Evolutionary conservation across 2,888 invertebrate species (phyloP), one percentile per base, ranked within the genome.

Genomic region (Limnephilus rhombicus): DNA sequence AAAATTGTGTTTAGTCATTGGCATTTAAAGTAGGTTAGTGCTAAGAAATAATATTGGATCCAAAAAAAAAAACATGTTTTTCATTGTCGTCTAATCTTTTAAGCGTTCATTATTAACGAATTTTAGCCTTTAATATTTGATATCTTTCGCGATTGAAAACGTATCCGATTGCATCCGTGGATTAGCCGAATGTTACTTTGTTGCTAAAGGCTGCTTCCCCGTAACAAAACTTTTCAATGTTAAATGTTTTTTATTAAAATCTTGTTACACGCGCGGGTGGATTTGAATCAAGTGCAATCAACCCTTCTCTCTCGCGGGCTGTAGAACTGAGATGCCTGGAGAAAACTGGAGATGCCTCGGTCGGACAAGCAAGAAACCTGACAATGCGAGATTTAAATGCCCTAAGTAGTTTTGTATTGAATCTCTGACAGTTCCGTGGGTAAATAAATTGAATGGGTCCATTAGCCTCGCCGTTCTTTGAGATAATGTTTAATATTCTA

Each of bases 381-480:
- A 93, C 92, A 93, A 93, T 91, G 89, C 82, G 89, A 87, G 37
- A 53, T 89, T 91, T 91, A 91, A 93, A 92, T 91, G 91, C 87
- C 90, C 90, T 92, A 92, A 93, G 93, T 93, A 92, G 93, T 93
- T 87, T 91, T 89, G 91, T 93, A 93, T 93, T 93, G 92, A 93
- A 91, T 82, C 87, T 85, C 89, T 93, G 93, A 93, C 93, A 93
- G 93, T 83, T 93, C 90, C 93, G 93, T 90, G 93, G 93, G 93
- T 93, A 93, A 93, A 93, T 93, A 93, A 88, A 91, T 92, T 93
- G 93, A 93, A 93, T 93, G 89, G 92, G 87, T 92, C 93, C 93
- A 93, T 93, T 93, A 93, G 93, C 82, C 80, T 45, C 92, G 49
- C 85, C 49, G 91, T 45, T 68, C 86, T 49, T 80, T 85, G 91